Conservation (phyloP, 2,797 vertebrate genomes). For the Fistularia commersonii region DNA sequence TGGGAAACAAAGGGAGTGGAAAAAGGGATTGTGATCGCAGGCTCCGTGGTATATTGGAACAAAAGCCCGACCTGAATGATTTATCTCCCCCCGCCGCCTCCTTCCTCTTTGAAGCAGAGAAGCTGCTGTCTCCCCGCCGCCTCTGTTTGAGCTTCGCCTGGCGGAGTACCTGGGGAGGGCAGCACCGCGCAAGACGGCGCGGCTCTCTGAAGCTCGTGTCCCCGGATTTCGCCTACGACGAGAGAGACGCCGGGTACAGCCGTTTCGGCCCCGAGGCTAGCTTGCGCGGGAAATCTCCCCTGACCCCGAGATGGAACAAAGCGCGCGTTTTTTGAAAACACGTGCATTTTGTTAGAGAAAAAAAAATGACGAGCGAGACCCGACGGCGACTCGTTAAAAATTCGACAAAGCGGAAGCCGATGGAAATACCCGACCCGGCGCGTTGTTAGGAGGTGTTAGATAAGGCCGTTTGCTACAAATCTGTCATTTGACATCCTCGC, state of each 20-base stretch:
- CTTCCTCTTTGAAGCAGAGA: constrained; percentile 64
- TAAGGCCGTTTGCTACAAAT: constrained; percentile 87
- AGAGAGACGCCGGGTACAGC: constrained; percentile 60
- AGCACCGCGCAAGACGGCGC: constrained; percentile 57
- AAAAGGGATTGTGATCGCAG: constrained; percentile 76
- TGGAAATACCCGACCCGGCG: no score
- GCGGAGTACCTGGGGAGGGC: constrained; percentile 70
- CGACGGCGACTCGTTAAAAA: constrained; percentile 72
- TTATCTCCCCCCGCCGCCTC: constrained; percentile 71
- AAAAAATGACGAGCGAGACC: constrained; percentile 79
- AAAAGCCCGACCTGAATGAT: constrained; percentile 78
- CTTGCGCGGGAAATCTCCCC: constrained; percentile 52
- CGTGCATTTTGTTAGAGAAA: constrained; percentile 81
- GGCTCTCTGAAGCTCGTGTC: constrained; percentile 65
- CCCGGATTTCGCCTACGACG: constrained; percentile 65
- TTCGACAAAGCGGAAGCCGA: no score
- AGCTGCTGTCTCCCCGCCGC: constrained; percentile 56
- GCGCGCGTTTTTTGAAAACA: constrained; percentile 72
- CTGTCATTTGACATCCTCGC: constrained; percentile 85
- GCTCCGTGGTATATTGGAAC: constrained; percentile 76
- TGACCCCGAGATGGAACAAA: constrained; percentile 74
- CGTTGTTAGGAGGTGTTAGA: constrained; percentile 73
- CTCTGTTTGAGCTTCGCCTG: constrained; percentile 55
- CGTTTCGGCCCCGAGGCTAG: constrained; percentile 72
- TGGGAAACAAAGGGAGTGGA: constrained; percentile 71